Percentiles rank a stretch among this genome's conserved stretches.
These are phyloP conservation scores for Dryocosmus kuriphilus DNA, from an alignment of 2,888 invertebrate genomes.

Conservation along the genomic window DNA sequence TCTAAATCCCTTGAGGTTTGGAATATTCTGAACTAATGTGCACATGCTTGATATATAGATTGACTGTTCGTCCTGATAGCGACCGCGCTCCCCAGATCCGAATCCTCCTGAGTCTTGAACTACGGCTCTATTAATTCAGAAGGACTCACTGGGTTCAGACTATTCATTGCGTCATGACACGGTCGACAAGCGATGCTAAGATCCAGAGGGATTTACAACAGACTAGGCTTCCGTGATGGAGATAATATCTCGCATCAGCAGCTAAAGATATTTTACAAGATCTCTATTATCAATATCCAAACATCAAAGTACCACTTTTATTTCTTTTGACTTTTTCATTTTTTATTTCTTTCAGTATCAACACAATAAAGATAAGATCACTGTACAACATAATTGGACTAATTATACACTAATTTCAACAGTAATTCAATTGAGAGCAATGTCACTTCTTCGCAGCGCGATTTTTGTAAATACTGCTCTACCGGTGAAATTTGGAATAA, in stretches of 20 bases:
- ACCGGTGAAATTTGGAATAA: too few species aligned
- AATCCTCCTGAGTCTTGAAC: constrained; percentile 58
- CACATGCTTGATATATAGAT: constrained; percentile 41
- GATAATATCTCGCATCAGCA: constrained; percentile 32
- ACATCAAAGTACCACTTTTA: neutral
- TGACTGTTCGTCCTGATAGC: constrained; percentile 38
- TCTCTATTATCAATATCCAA: neutral
- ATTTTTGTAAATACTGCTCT: too few species aligned
- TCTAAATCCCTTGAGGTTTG: constrained; percentile 19
- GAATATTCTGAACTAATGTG: constrained; percentile 40
- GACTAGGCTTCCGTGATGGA: constrained; percentile 46
- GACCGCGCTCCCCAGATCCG: constrained; percentile 45
- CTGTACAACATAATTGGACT: too few species aligned
- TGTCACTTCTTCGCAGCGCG: too few species aligned
- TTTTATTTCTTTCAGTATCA: too few species aligned
- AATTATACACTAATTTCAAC: too few species aligned
- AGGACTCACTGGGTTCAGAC: constrained; percentile 59
- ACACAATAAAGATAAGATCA: too few species aligned
- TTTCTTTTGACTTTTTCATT: too few species aligned
- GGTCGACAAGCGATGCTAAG: constrained; percentile 59
- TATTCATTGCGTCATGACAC: constrained; percentile 62
- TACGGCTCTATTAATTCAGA: constrained; percentile 64
- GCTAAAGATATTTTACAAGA: constrained; percentile 5
- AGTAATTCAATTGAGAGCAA: too few species aligned
- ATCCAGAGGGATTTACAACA: constrained; percentile 55